Evolutionary conservation across 2,888 invertebrate species (phyloP).

Genomic region (Dysmachus trigonus): DNA sequence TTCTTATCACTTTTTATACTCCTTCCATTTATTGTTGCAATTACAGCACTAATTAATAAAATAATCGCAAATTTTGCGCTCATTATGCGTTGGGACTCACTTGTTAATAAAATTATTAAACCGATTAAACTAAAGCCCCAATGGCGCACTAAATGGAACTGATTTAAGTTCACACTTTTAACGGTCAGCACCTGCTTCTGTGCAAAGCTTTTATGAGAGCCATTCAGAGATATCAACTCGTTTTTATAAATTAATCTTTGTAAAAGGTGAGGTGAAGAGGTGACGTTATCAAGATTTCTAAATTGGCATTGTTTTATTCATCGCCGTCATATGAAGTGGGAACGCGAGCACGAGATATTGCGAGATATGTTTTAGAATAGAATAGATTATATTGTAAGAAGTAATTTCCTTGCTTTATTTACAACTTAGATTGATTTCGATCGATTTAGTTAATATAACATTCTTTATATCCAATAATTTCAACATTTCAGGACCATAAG

Average conservation of each 20-base stretch:
- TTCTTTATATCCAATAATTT: no score
- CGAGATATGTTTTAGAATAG: not conserved
- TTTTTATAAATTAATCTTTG: not conserved
- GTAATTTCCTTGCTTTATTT: no score
- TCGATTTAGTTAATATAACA: no score
- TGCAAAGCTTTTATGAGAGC: not conserved
- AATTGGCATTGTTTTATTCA: not conserved
- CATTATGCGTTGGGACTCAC: not conserved
- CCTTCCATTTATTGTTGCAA: not conserved
- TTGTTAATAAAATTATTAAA: not conserved
- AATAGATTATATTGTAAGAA: no score
- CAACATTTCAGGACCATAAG: no score
- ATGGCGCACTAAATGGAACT: not conserved
- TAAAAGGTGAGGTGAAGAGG: not conserved
- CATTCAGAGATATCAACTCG: not conserved
- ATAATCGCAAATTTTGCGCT: not conserved
- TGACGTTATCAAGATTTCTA: not conserved
- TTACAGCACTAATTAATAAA: not conserved
- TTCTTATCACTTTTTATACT: conserved; percentile 45
- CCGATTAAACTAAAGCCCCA: not conserved
- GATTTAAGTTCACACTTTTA: not conserved
- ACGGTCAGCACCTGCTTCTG: not conserved
- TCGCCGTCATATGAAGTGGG: not conserved
- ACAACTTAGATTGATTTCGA: no score
- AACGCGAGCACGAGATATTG: not conserved